A percentile compares a stretch with the other conserved stretches of the same genome.
Conservation (phyloP, 2,888 invertebrate genomes). For the Lysandra coridon region DNA sequence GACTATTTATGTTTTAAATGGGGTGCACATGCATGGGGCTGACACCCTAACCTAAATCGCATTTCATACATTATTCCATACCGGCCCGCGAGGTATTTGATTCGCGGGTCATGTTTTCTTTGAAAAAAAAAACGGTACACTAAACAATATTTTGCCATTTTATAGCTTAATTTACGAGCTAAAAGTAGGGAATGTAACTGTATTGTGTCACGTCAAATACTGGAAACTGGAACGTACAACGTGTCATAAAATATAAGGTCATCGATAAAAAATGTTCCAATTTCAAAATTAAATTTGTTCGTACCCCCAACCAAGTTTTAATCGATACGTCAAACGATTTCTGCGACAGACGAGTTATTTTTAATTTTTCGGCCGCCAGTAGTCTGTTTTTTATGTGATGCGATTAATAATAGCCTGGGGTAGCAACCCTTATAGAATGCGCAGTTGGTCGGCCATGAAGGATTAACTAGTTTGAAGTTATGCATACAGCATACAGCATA, state of each 20-base stretch:
- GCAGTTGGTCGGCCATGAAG: constrained; percentile 70
- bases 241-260: not conserved
- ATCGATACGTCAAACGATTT: constrained; percentile 26
- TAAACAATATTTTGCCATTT: not conserved
- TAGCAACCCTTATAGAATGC: constrained; percentile 73
- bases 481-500: constrained; percentile 49
- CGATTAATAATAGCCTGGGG: constrained; percentile 75
- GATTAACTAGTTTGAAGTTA: constrained; percentile 66
- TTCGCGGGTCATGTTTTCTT: constrained; percentile 6
- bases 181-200: not conserved
- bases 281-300: not conserved
- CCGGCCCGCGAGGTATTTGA: constrained; percentile 12
- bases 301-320: constrained; percentile 27
- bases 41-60: constrained; percentile 63
- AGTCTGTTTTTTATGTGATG: constrained; percentile 57
- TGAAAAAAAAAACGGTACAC: not conserved
- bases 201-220: not conserved
- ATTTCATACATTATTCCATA: constrained; percentile 52
- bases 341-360: constrained; percentile 41
- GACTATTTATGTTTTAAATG: constrained; percentile 73
- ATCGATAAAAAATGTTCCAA: not conserved
- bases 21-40: constrained; percentile 69
- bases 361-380: constrained; percentile 56
- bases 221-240: not conserved
- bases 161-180: not conserved